Percentiles rank a stretch among this genome's conserved stretches.
Conservation (phyloP, 2,113 vertebrate genomes). For the Labeo catla region DNA sequence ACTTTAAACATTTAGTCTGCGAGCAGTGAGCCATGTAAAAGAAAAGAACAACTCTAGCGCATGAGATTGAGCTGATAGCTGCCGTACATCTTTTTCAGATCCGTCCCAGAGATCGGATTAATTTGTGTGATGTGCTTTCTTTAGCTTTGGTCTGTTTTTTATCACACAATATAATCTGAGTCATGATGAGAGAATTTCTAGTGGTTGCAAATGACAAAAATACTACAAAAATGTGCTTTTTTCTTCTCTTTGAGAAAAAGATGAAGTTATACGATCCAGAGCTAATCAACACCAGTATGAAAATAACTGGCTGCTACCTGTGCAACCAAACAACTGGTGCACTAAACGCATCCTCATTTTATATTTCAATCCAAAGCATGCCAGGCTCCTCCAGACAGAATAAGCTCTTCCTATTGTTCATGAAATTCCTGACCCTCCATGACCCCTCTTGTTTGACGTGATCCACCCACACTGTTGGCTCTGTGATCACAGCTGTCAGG, state of each 20-base stretch:
- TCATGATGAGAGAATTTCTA: neutral
- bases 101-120: neutral
- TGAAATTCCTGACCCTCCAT: slow-evolving; percentile 55
- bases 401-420: slow-evolving; percentile 59
- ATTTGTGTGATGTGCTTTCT: neutral
- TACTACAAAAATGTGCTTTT: neutral
- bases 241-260: neutral
- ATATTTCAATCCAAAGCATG: slow-evolving; percentile 34
- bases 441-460: slow-evolving; percentile 26
- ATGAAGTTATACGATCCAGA: neutral
- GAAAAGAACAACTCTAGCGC: slow-evolving; percentile 40
- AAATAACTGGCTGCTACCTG: slow-evolving; percentile 26
- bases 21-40: slow-evolving; percentile 46
- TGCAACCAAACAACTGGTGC: slow-evolving; percentile 41
- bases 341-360: slow-evolving; percentile 45
- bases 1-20: slow-evolving; percentile 47
- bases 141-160: neutral
- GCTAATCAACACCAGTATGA: slow-evolving; percentile 14
- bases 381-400: slow-evolving; percentile 36
- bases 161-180: neutral
- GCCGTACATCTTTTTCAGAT: slow-evolving; percentile 15
- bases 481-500: slow-evolving; percentile 39
- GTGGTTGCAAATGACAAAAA: neutral
- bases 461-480: slow-evolving; percentile 17
- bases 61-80: slow-evolving; percentile 21